Conservation (phyloP, 1,140 invertebrate species). For the Lutraria rhynchaena region DNA sequence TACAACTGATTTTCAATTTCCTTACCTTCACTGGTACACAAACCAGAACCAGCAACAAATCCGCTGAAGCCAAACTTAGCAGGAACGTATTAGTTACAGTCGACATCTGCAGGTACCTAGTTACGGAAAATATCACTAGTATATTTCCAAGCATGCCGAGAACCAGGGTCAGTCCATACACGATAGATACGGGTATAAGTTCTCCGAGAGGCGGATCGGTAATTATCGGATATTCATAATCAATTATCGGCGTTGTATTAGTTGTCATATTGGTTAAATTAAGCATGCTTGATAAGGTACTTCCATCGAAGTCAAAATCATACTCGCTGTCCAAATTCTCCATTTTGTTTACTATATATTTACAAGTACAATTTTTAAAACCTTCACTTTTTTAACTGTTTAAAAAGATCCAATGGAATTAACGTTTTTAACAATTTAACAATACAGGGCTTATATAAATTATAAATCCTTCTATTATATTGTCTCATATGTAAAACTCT, state of each 20-base stretch:
- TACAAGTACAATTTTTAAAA: no score
- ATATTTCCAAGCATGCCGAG: conserved; percentile 86
- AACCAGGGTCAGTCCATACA: conserved; percentile 86
- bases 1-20: not conserved
- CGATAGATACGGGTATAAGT: conserved; percentile 84
- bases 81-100: conserved; percentile 89
- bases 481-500: no score
- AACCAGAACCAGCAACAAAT: conserved; percentile 87
- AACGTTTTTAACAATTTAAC: no score
- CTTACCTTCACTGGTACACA: conserved; percentile 90
- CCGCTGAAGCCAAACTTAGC: conserved; percentile 87
- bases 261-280: no score
- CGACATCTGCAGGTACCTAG: conserved; percentile 83
- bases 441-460: no score
- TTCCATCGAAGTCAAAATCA: no score
- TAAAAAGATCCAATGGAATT: no score
- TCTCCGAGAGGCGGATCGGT: conserved; percentile 83
- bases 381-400: no score
- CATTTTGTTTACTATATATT: no score
- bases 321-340: no score
- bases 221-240: conserved; percentile 83
- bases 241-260: conserved; percentile 49
- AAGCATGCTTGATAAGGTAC: no score
- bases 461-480: no score
- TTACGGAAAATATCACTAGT: conserved; percentile 85